These are phyloP conservation scores for Paragorgia papillata DNA, from an alignment of 92 coral and sea anemone genomes.

Conservation along the genomic window DNA sequence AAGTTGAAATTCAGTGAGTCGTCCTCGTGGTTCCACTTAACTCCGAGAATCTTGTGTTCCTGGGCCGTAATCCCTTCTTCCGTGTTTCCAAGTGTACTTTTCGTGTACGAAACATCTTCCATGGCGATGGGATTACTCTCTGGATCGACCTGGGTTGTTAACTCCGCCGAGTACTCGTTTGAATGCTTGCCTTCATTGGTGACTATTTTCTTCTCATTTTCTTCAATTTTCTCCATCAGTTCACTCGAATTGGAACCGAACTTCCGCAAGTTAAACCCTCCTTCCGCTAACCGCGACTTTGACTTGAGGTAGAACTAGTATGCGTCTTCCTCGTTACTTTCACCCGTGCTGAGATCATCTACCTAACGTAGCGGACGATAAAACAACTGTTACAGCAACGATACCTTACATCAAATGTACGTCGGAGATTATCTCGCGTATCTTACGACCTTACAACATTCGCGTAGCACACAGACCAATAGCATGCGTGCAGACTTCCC, in stretches of 20 bases:
- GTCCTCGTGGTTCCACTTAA: background rate
- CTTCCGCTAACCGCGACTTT: constrained; percentile 49
- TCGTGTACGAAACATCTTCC: background rate
- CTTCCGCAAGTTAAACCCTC: constrained; percentile 62
- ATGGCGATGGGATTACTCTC: background rate
- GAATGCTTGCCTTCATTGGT: background rate
- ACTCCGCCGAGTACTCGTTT: background rate
- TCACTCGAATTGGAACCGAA: constrained; percentile 28
- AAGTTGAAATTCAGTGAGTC: constrained; percentile 26
- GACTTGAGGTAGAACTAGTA: constrained; percentile 53
- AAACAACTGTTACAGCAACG: too few species aligned
- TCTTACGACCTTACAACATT: too few species aligned
- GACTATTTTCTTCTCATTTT: background rate
- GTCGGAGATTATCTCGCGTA: too few species aligned
- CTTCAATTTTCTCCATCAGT: constrained; percentile 32
- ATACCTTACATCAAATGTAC: too few species aligned
- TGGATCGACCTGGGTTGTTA: too few species aligned
- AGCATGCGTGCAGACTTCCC: too few species aligned
- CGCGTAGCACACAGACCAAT: too few species aligned
- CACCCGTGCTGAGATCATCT: constrained; percentile 49
- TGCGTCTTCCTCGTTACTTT: constrained; percentile 31
- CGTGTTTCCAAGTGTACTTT: background rate
- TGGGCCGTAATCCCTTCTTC: background rate
- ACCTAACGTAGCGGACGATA: too few species aligned
- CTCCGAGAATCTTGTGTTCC: constrained; percentile 7